A percentile compares a stretch with the other conserved stretches of the same genome.
Conservation (phyloP, 2,888 invertebrate species). For the Drosophila rellima region DNA sequence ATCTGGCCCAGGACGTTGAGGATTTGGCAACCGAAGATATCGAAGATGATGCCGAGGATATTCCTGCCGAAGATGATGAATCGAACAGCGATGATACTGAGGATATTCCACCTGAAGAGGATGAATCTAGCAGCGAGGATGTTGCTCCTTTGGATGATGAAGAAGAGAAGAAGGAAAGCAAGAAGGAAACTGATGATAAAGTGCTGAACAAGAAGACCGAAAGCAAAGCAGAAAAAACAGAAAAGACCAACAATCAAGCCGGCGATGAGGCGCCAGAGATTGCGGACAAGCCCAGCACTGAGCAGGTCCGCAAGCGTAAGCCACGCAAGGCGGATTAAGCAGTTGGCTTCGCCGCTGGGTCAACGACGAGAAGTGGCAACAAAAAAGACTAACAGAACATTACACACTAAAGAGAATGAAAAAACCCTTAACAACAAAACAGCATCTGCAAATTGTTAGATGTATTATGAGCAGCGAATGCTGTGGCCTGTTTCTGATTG, state of each 20-base stretch:
- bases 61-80: slow-evolving; percentile 54
- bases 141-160: slow-evolving; percentile 27
- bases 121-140: slow-evolving; percentile 1
- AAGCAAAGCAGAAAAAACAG: slow-evolving; percentile 50
- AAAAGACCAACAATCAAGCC: slow-evolving; percentile 40
- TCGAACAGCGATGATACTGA: slow-evolving; percentile 55
- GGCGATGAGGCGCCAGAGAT: slow-evolving; percentile 54
- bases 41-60: slow-evolving; percentile 74
- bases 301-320: slow-evolving; percentile 90
- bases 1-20: slow-evolving; percentile 78
- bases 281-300: slow-evolving; percentile 53
- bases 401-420: slow-evolving; percentile 28
- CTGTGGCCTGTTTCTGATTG: slow-evolving; percentile 39
- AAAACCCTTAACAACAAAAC: slow-evolving; percentile 34
- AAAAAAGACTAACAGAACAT: slow-evolving; percentile 65
- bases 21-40: slow-evolving; percentile 83
- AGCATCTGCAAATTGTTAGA: slow-evolving; percentile 31
- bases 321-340: slow-evolving; percentile 90
- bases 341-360: not conserved
- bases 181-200: slow-evolving; percentile 57
- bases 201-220: slow-evolving; percentile 60
- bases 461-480: slow-evolving; percentile 33
- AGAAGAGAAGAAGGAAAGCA: slow-evolving; percentile 41
- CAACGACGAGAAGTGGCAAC: slow-evolving; percentile 48
- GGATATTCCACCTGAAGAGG: slow-evolving; percentile 16